A percentile compares a stretch with the other conserved stretches of the same genome.
These are phyloP conservation scores for Lithophane socia DNA, from an alignment of 2,888 invertebrate genomes.

Conservation along the genomic window DNA sequence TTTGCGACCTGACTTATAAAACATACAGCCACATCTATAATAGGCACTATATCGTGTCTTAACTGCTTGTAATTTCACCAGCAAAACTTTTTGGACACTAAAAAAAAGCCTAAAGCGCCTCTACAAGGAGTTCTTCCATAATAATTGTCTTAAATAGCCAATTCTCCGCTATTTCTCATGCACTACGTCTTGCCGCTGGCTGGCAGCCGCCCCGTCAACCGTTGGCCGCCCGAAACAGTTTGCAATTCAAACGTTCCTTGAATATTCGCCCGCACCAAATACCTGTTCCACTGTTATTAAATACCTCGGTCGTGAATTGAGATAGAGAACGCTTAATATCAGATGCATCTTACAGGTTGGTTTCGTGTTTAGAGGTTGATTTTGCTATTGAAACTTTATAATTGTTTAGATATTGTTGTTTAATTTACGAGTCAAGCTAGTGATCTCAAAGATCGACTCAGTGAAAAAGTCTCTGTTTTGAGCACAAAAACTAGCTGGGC, in stretches of 20 bases:
- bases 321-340: conserved; percentile 21
- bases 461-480: not conserved
- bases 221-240: conserved; percentile 51
- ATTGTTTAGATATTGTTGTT: not conserved
- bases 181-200: not conserved
- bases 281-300: conserved; percentile 54
- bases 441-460: not conserved
- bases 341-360: not conserved
- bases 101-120: not conserved
- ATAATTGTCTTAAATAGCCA: not conserved
- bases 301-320: conserved; percentile 43
- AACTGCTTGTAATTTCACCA: not conserved
- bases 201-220: conserved; percentile 28
- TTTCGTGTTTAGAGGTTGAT: not conserved
- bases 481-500: not conserved
- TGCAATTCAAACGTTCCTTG: conserved; percentile 61
- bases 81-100: not conserved
- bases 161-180: conserved; percentile 43
- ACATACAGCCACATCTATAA: not conserved
- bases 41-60: not conserved
- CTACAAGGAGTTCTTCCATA: not conserved
- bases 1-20: not conserved
- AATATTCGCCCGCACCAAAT: conserved; percentile 56
- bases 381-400: not conserved
- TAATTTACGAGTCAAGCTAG: not conserved